A percentile compares a stretch with the other conserved stretches of the same genome.
Conservation (phyloP, 2,113 vertebrate genomes). For the Microcebus lehilahytsara region DNA sequence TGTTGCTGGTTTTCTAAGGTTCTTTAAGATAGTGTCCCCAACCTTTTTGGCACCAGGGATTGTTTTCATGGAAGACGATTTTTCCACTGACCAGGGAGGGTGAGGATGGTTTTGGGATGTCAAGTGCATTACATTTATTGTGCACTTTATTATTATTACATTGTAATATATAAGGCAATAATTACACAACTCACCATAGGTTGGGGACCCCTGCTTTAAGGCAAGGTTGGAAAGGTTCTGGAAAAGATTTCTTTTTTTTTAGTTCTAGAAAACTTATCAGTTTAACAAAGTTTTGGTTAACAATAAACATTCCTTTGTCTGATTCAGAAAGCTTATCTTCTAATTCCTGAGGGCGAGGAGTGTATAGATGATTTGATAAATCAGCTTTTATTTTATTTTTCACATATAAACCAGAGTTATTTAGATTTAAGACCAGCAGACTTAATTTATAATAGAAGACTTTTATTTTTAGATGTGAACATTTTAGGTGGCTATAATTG, state of each 20-base stretch:
- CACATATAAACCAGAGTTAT: not conserved
- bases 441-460: not conserved
- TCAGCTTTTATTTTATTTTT: constrained; percentile 3
- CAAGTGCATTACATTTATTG: no score
- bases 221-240: not conserved
- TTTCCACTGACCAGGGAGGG: no score
- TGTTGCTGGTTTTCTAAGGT: not conserved
- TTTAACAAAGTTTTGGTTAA: not conserved
- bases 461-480: not conserved
- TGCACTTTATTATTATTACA: no score
- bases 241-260: not conserved
- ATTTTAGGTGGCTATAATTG: not conserved
- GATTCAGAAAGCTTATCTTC: not conserved
- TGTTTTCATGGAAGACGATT: no score
- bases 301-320: not conserved
- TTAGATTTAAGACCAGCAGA: not conserved
- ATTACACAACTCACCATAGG: no score
- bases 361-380: not conserved
- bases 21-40: not conserved
- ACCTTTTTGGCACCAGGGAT: no score
- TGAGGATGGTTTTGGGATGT: no score
- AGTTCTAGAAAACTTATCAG: not conserved
- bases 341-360: not conserved
- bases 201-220: not conserved
- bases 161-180: no score